Conservation (phyloP, 2,888 invertebrate genomes). For the Nineta flava region DNA sequence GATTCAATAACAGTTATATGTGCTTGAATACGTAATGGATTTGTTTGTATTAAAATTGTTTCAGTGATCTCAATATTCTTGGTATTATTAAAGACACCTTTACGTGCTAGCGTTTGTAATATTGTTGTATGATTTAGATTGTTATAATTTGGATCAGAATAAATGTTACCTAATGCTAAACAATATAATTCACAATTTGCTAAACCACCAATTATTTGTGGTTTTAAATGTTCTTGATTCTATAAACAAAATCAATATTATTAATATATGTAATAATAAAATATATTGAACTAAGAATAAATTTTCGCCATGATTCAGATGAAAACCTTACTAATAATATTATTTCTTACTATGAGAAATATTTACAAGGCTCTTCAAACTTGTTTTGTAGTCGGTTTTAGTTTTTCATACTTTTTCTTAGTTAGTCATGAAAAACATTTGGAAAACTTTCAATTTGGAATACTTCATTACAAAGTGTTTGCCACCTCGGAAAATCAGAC, state of each 20-base stretch:
- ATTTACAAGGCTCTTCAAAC: too few species aligned
- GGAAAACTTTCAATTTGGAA: too few species aligned
- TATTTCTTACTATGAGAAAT: too few species aligned
- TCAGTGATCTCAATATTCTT: slow-evolving; percentile 83
- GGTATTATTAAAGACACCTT: slow-evolving; percentile 78
- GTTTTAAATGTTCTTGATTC: slow-evolving; percentile 88
- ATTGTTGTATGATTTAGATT: slow-evolving; percentile 92
- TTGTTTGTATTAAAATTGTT: slow-evolving; percentile 89
- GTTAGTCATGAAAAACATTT: too few species aligned
- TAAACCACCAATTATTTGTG: slow-evolving; percentile 76
- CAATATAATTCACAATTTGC: slow-evolving; percentile 93
- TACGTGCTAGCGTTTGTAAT: slow-evolving; percentile 80
- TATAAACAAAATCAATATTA: slow-evolving; percentile 26
- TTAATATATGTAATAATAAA: too few species aligned
- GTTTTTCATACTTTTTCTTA: too few species aligned
- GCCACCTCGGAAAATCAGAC: too few species aligned
- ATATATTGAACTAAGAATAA: too few species aligned
- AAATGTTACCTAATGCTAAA: slow-evolving; percentile 84
- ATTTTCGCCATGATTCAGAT: too few species aligned
- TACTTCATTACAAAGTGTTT: too few species aligned
- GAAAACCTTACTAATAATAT: too few species aligned
- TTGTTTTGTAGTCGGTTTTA: too few species aligned
- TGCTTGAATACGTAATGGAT: slow-evolving; percentile 72
- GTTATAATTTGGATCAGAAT: slow-evolving; percentile 91
- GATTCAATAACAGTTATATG: slow-evolving; percentile 94